phyloP scores from a whole-genome alignment of 2,888 invertebrate genomes.

The Thumatha senex region DNA sequence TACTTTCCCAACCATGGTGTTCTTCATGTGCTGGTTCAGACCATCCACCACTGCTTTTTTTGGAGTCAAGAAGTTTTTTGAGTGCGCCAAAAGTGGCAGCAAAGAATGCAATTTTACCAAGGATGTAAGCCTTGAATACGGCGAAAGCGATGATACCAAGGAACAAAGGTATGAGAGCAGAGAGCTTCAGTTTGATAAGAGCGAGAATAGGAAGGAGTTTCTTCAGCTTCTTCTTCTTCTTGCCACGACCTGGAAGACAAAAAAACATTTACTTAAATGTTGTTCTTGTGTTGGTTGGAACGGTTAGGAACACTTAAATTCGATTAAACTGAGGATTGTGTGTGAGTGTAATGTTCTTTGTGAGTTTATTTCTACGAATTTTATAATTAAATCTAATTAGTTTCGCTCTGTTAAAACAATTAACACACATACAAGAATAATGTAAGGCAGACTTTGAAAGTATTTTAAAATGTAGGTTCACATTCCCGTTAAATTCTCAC shows the following conservation, averaged over 20 bases:
- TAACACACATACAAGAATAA: not conserved
- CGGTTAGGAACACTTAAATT: no score
- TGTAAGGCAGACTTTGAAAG: not conserved
- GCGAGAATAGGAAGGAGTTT: conserved; percentile 89
- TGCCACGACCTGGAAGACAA: conserved; percentile 86
- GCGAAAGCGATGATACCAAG: conserved; percentile 89
- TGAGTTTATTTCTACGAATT: no score
- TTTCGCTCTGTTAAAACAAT: conserved; percentile 1
- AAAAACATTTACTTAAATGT: not conserved
- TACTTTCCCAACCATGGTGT: conserved; percentile 77
- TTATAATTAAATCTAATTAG: not conserved
- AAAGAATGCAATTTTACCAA: conserved; percentile 92
- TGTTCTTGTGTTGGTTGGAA: no score
- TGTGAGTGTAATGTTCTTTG: not conserved
- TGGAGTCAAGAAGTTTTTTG: conserved; percentile 88
- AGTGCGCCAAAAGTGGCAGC: conserved; percentile 87
- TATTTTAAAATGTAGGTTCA: conserved; percentile 13
- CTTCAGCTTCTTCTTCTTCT: conserved; percentile 92
- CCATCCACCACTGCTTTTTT: conserved; percentile 87
- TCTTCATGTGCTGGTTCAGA: conserved; percentile 86
- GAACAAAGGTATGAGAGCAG: conserved; percentile 89
- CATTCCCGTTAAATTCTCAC: conserved; percentile 25
- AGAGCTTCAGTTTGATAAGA: conserved; percentile 90
- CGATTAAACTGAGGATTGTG: not conserved
- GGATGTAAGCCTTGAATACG: conserved; percentile 92